Evolutionary conservation across 2,888 invertebrate species (phyloP), one percentile per base, ranked within the genome.

Genomic region (Caradrina kadenii): DNA sequence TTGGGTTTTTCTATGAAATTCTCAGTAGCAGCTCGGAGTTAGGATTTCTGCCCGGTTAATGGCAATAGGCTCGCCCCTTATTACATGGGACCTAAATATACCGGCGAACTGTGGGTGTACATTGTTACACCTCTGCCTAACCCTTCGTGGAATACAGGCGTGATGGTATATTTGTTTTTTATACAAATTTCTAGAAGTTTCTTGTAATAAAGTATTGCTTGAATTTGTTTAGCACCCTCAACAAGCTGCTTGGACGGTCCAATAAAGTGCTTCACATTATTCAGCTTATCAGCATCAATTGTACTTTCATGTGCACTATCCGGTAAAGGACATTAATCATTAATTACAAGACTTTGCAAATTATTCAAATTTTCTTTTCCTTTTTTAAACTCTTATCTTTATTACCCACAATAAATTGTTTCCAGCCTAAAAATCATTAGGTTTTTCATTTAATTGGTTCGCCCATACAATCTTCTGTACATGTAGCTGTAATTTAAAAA

Each of bases 401-500:
- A 68, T 48, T 56, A 21, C 53, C 53, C 31, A 67, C 19, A 35
- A 45, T 6, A 59, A 75, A 75, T 56, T 50, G 69, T 80, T 78
- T 80, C 69, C 66, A 78, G 80, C 76, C 80, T 52, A 80, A 69
- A 80, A 75, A 75, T 53, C 60, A 66, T 56, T 65, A 49, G 59
- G 26, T 73, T 63, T 73, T 72, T 67, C 54, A 60, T 76, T 61
- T 61, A 83, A 79, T 74, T 61, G 68, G 26, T 35, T 55, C 8
- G 17, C 76, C 53, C 67, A 55, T 65, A 64, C 70, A 73, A 82
- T 82, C 62, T 75, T 52, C 39, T 21, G 39, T 52, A 48, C 60
- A 53, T 60, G 60, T 59, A 64, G 62, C 80, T 78, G 69, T 83
- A 84, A 83, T 83, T 83, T 84, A 79, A 39, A 79, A 35, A 84